These are phyloP conservation scores for Tolypeutes matacus DNA, from an alignment of 2,797 vertebrate species.

Conservation along the genomic window DNA sequence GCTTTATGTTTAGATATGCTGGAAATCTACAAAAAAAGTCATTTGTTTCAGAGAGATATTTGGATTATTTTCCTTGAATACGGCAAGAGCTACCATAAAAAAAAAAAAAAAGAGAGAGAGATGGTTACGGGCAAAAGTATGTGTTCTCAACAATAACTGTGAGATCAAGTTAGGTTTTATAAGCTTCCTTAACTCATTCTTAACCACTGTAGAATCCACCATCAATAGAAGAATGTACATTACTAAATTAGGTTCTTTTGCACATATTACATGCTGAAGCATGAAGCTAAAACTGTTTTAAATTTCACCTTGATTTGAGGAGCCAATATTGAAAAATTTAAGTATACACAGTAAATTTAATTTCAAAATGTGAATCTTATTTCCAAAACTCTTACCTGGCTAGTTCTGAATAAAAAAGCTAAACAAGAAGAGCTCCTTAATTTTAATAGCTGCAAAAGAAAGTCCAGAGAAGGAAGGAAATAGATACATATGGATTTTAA, in stretches of 20 bases:
- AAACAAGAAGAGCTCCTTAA: neutral
- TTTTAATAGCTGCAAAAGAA: slow-evolving; percentile 53
- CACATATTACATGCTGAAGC: neutral
- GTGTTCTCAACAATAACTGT: neutral
- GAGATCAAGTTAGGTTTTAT: neutral
- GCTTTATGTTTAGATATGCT: slow-evolving; percentile 16
- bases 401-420: slow-evolving; percentile 49
- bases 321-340: slow-evolving; percentile 44
- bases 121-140: neutral
- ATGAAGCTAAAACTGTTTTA: slow-evolving; percentile 20
- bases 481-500: neutral
- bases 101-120: neutral
- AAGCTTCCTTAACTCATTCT: neutral
- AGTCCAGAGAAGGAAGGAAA: neutral
- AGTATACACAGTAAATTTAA: slow-evolving; percentile 32
- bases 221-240: neutral
- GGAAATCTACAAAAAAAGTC: neutral
- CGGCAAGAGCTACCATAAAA: slow-evolving; percentile 13
- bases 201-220: neutral
- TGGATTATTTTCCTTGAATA: slow-evolving; percentile 49
- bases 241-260: neutral
- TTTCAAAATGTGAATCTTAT: slow-evolving; percentile 34
- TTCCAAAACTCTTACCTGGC: neutral
- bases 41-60: slow-evolving; percentile 1
- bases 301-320: slow-evolving; percentile 19